A percentile compares a stretch with the other conserved stretches of the same genome.
Evolutionary conservation across 2,888 invertebrate species (phyloP).

Genomic region (Acleris laterana): DNA sequence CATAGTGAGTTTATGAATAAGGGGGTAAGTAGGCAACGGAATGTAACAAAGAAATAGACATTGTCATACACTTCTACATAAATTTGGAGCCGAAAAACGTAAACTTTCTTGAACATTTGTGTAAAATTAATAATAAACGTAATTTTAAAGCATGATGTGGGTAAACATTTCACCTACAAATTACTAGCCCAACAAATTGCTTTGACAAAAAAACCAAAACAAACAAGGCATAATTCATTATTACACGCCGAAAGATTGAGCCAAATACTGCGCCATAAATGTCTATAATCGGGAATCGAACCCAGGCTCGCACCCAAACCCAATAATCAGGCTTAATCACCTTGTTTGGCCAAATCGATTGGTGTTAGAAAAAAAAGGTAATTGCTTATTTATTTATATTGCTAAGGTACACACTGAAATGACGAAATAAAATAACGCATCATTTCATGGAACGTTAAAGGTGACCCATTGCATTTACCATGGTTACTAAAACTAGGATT

Average conservation of each 20-base stretch:
- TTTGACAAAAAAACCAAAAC: conserved; percentile 47
- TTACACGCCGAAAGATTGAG: conserved; percentile 66
- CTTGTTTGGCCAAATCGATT: conserved; percentile 60
- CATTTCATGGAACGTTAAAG: neutral
- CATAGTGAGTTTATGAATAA: too few relatives aligned
- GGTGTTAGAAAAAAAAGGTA: conserved; percentile 53
- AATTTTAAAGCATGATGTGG: neutral
- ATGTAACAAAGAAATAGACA: too few relatives aligned
- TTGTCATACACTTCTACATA: too few relatives aligned
- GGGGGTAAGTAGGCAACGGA: too few relatives aligned
- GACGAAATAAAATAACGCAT: neutral
- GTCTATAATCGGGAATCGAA: conserved; percentile 76
- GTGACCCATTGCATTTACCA: neutral
- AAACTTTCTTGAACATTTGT: neutral
- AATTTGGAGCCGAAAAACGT: too few relatives aligned
- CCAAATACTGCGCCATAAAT: conserved; percentile 70
- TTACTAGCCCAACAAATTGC: conserved; percentile 11
- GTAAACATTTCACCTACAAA: conserved; percentile 14
- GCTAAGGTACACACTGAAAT: neutral
- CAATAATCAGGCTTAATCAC: conserved; percentile 75
- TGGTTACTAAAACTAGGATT: too few relatives aligned
- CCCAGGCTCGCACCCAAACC: conserved; percentile 64
- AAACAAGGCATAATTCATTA: conserved; percentile 74
- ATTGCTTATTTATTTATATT: conserved; percentile 37
- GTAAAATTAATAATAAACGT: neutral